Evolutionary conservation across 2,797 vertebrate species (phyloP), one percentile per base, ranked within the genome.

Genomic region (Peromyscus melanophrys): DNA sequence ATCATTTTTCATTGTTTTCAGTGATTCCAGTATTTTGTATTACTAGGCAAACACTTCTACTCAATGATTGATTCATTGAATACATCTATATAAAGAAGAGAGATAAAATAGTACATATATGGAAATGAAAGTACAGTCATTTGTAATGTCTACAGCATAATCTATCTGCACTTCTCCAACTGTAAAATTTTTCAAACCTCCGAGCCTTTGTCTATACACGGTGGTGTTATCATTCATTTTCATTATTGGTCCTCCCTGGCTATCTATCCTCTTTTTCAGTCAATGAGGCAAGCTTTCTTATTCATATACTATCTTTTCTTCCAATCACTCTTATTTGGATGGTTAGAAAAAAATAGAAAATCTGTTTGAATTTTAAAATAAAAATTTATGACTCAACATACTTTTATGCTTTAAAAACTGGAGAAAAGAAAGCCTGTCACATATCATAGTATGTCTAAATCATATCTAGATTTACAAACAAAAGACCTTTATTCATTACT

Each of bases 391-490:
- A 71, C 17, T 52, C 55, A 94, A 78, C 1, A 57, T 0, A 80
- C 4, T 57, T 59, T 83, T 29, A 90, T 82, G 71, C 4, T 49
- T 83, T 83, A 90, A 84, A 17, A n/a, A 92, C 23, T 69, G 46
- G 46, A 71, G 92, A 89, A 25, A 85, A 75, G 27, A 82, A 19
- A 29, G 3, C 5, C 9, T 75, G 52, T 43, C 25, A 71, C 17
- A 87, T 27, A 8, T 71, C 14, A 85, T 57, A 92, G 19, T 67
- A 10, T 11, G 19, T 82, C 75, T 88, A 57, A 92, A 89, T 90
- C 84, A 82, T 49, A 85, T 83, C 1, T 52, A 96, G 17, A 92
- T 91, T 92, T 92, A 67, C 17, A 92, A 94, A 80, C 29, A 49
- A 59, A 95, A 80, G 12, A 63, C 78, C 40, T 46, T 29, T 69